phyloP scores from a whole-genome alignment of 2,797 vertebrate genomes.

The Periparus ater region DNA sequence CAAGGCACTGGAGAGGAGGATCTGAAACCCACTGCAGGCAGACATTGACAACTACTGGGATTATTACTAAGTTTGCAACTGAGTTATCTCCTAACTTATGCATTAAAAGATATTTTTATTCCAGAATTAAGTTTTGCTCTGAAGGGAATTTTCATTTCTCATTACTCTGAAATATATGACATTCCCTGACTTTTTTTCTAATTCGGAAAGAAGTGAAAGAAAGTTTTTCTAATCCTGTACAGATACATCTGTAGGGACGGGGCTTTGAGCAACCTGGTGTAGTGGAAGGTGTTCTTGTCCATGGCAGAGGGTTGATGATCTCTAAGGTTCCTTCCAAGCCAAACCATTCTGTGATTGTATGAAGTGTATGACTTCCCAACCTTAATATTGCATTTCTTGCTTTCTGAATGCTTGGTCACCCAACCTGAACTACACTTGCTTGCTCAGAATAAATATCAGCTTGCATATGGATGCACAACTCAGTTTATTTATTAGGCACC shows the following conservation, averaged over 20 bases:
- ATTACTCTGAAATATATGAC: neutral
- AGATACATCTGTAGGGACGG: neutral
- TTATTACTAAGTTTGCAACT: neutral
- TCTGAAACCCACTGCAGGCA: neutral
- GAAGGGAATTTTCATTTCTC: neutral
- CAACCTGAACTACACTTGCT: neutral
- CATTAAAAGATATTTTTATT: neutral
- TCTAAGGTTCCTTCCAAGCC: neutral
- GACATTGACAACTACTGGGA: neutral
- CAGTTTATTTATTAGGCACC: neutral
- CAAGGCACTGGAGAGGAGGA: neutral
- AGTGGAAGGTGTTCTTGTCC: neutral
- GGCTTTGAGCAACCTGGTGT: neutral
- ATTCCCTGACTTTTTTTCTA: neutral
- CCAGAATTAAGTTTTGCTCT: neutral
- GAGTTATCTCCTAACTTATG: neutral
- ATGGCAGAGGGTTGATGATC: neutral
- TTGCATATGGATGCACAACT: neutral
- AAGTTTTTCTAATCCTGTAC: neutral
- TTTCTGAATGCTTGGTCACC: slow-evolving; percentile 21
- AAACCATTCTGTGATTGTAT: neutral
- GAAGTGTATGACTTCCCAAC: neutral
- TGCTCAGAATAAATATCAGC: slow-evolving; percentile 19
- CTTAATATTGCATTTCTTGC: slow-evolving; percentile 17
- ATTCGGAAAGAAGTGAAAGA: neutral